Base-by-base conservation (phyloP, 2,888 invertebrate genomes). In the Polydesmus complanatus region DNA sequence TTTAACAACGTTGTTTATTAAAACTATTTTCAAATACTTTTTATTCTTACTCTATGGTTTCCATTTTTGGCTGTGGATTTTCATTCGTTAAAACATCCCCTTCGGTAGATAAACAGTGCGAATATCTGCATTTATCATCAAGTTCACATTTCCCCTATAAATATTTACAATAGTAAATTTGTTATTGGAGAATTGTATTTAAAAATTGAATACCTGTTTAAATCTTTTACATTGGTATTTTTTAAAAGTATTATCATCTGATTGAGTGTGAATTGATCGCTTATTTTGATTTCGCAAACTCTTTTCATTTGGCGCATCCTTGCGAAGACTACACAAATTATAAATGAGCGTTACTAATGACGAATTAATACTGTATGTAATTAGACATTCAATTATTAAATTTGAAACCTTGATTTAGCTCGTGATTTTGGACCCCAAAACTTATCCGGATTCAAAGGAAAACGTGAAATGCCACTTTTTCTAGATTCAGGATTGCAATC, bases 371-470 rank as follows among this genome's bases (percentile, higher is more conserved):
- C 14, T 8, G 14, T 37, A 8, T 8, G 8, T 37, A 14, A 37
- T 8, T 5, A 8, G 14, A 37, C 5, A 37, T 5, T 37, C 5
- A 37, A 37, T 37, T 8, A 37, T 8, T 37, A 37, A 37, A 8
- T 37, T 8, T 37, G 37, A 54, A 51, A 88, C 87, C 87, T 88
- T 21, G 85, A 82, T 22, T 81, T 83, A 0, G 89, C 83, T 66
- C 84, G 79, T 0, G 85, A 82, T 55, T 93, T 94, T 0, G 96
- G 95, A 1, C 96, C 95, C 95, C 95, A 96, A 73, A 84, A 78
- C 0, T 84, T 82, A 27, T 83, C 76, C 0, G 95, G 95, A 77
- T 96, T 96, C 67, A 79, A 79, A 73, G 91, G 94, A 75, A 87
- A 94, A 50, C 96, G 78, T 1, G 88, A 77, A 23, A 86, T 75